Percentiles rank a stretch among this genome's conserved stretches.
Conservation (phyloP, 2,113 vertebrate genomes). For the Suricata suricatta region DNA sequence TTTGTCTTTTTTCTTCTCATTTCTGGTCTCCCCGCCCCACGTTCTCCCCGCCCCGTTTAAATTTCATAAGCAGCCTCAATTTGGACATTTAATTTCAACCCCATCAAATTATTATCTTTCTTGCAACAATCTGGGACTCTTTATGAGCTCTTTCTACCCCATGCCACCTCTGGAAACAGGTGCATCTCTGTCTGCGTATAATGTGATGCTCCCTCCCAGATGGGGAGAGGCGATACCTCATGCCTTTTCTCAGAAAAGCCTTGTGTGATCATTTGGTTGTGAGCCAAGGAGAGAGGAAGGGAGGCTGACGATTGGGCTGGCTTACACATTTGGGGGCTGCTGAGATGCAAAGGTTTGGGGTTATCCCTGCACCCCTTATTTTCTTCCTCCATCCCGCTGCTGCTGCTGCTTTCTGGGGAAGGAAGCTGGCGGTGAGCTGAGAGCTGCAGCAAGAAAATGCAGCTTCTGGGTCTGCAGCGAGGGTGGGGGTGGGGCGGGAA, state of each 20-base stretch:
- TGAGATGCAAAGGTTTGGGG: slow-evolving; percentile 26
- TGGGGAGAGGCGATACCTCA: not conserved
- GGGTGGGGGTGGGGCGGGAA: not conserved
- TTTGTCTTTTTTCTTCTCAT: slow-evolving; percentile 25
- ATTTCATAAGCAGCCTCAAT: slow-evolving; percentile 51
- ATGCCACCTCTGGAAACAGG: slow-evolving; percentile 61
- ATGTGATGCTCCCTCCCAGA: not conserved
- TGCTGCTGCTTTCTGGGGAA: slow-evolving; percentile 14
- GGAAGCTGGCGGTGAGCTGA: not conserved
- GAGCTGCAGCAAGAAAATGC: not conserved
- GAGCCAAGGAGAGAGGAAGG: slow-evolving; percentile 44
- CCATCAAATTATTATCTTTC: slow-evolving; percentile 56
- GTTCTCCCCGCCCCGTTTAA: not conserved
- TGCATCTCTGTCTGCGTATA: slow-evolving; percentile 32
- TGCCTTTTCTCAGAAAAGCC: not conserved
- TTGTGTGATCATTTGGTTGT: slow-evolving; percentile 39
- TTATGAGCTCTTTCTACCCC: slow-evolving; percentile 27
- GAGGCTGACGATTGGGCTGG: slow-evolving; percentile 20
- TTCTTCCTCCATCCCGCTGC: not conserved
- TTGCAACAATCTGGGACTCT: slow-evolving; percentile 50
- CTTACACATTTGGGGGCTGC: slow-evolving; percentile 46
- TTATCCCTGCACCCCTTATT: not conserved
- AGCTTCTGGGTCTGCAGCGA: not conserved
- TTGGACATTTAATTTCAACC: slow-evolving; percentile 58
- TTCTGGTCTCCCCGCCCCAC: not conserved